Evolutionary conservation across 2,888 invertebrate genomes (phyloP).

Genomic region (Acanthococcus lagerstroemiae): DNA sequence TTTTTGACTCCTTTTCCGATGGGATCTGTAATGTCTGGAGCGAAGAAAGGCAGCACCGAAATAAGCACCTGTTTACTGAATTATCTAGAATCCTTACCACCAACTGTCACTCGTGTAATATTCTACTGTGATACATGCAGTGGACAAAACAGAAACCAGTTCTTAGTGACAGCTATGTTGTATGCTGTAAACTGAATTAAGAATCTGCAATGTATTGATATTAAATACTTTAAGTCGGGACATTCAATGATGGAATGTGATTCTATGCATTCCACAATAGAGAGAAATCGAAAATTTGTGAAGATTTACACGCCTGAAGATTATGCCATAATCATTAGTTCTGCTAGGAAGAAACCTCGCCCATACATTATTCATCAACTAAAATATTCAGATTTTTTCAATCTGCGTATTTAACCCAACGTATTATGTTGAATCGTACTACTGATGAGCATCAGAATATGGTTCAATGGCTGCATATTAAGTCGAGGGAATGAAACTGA

Average conservation of each 20-base stretch:
- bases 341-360: background rate
- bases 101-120: background rate
- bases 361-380: background rate
- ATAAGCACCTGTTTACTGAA: conserved; percentile 8
- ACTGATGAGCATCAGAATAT: background rate
- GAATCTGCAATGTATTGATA: conserved; percentile 34
- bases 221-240: conserved; percentile 37
- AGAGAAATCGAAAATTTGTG: background rate
- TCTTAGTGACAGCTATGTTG: conserved; percentile 31
- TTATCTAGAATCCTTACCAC: conserved; percentile 1
- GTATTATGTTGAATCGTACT: no score
- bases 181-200: conserved; percentile 34
- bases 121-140: conserved; percentile 18
- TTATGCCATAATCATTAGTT: background rate
- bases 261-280: conserved; percentile 35
- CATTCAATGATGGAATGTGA: conserved; percentile 34
- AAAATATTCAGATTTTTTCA: background rate
- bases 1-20: conserved; percentile 9
- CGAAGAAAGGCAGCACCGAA: conserved; percentile 22
- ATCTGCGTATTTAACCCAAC: no score
- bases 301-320: background rate
- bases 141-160: conserved; percentile 28
- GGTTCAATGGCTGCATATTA: background rate
- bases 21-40: conserved; percentile 18
- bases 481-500: background rate